A percentile compares a stretch with the other conserved stretches of the same genome.
Conservation (phyloP, 2,888 invertebrate genomes). For the Iphiclides podalirius region DNA sequence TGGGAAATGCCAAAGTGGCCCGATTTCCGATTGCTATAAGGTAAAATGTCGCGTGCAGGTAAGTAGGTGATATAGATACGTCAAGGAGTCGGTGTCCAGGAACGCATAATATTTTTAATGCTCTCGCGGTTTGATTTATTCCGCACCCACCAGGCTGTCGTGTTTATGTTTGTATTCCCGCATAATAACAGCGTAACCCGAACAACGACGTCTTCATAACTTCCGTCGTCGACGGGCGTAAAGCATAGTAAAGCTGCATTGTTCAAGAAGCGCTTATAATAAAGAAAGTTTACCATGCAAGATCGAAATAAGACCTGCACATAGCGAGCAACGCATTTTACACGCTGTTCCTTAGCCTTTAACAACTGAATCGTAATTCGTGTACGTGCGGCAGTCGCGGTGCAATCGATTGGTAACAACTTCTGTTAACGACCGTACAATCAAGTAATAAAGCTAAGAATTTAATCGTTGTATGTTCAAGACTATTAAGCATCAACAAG, state of each 20-base stretch:
- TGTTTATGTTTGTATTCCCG: slow-evolving; percentile 35
- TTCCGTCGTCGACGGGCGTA: slow-evolving; percentile 50
- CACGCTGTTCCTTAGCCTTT: too few relatives aligned
- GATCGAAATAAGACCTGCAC: slow-evolving; percentile 33
- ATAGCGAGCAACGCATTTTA: slow-evolving; percentile 34
- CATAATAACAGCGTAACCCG: slow-evolving; percentile 42
- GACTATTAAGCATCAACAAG: not conserved
- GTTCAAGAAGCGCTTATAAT: slow-evolving; percentile 52
- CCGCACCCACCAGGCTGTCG: slow-evolving; percentile 21
- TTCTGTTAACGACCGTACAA: not conserved
- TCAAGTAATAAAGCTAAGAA: slow-evolving; percentile 2
- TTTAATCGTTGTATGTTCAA: not conserved
- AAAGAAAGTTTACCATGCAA: slow-evolving; percentile 43
- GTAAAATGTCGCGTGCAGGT: slow-evolving; percentile 10
- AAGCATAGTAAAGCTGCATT: too few relatives aligned
- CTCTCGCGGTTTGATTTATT: slow-evolving; percentile 33
- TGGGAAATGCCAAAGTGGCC: not conserved
- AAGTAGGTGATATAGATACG: slow-evolving; percentile 12
- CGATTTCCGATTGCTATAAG: not conserved
- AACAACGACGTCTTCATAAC: slow-evolving; percentile 54
- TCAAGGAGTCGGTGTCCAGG: slow-evolving; percentile 20
- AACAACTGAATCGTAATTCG: slow-evolving; percentile 8
- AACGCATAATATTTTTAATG: slow-evolving; percentile 25
- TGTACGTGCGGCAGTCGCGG: slow-evolving; percentile 1
- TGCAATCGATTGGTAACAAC: not conserved